Percentiles rank a stretch among this genome's conserved stretches.
These are phyloP conservation scores for Drosophila nigromelanica DNA, from an alignment of 1,140 invertebrate genomes.

Conservation along the genomic window DNA sequence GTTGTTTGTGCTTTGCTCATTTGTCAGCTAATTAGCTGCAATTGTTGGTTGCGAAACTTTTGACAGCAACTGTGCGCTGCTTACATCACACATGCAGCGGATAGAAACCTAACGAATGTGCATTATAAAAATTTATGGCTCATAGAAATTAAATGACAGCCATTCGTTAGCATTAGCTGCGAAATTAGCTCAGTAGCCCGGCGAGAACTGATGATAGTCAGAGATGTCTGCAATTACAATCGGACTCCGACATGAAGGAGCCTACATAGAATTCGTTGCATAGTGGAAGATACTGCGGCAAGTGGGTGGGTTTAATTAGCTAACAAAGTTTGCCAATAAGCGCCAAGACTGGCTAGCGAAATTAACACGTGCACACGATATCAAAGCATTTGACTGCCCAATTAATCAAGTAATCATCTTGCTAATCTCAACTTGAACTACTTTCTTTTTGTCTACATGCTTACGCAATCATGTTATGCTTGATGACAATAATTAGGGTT, in stretches of 20 bases:
- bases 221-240: not conserved
- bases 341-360: not conserved
- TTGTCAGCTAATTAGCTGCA: constrained; percentile 58
- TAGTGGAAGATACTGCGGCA: constrained; percentile 20
- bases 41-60: constrained; percentile 41
- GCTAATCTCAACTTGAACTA: constrained; percentile 15
- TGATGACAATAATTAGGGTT: not conserved
- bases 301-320: constrained; percentile 42
- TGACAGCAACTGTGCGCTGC: constrained; percentile 41
- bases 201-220: constrained; percentile 9
- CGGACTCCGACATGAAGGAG: constrained; percentile 3
- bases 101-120: constrained; percentile 44
- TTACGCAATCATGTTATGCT: not conserved
- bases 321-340: constrained; percentile 31
- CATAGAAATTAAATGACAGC: constrained; percentile 74
- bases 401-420: constrained; percentile 37
- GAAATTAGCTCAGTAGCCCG: constrained; percentile 59
- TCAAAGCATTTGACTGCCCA: constrained; percentile 19
- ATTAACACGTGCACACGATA: constrained; percentile 21
- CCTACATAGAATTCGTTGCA: constrained; percentile 18
- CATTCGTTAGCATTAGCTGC: constrained; percentile 72
- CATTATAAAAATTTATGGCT: constrained; percentile 77
- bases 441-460: not conserved
- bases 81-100: constrained; percentile 46
- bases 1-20: constrained; percentile 8